phyloP scores from a whole-genome alignment of 2,797 vertebrate species.

The Acrossocheilus wenchowensis region DNA sequence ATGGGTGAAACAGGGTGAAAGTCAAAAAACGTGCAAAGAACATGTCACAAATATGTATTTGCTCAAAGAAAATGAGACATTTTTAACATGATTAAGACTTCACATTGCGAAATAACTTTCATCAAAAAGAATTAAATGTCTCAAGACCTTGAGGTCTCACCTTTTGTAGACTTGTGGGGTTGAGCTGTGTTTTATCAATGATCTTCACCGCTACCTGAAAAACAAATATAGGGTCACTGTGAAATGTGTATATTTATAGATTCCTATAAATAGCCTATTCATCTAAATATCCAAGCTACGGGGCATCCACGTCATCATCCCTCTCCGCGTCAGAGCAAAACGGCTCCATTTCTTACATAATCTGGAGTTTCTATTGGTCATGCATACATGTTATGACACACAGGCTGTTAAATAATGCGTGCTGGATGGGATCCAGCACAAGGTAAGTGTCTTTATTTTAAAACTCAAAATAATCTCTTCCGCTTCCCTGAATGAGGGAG shows the following conservation, averaged over 20 bases:
- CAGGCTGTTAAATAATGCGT: conserved; percentile 48
- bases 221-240: not conserved
- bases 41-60: not conserved
- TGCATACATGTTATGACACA: conserved; percentile 18
- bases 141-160: conserved; percentile 67
- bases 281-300: not conserved
- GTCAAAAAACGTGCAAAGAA: not conserved
- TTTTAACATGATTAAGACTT: not conserved
- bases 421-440: not conserved
- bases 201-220: conserved; percentile 92
- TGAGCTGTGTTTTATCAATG: conserved; percentile 93
- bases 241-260: not conserved
- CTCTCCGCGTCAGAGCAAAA: not conserved
- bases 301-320: not conserved
- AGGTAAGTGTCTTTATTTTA: conserved; percentile 10
- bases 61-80: not conserved
- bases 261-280: not conserved
- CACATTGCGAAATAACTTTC: not conserved
- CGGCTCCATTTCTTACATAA: not conserved
- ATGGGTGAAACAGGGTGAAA: not conserved
- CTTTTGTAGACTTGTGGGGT: conserved; percentile 93
- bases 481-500: not conserved
- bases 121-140: not conserved
- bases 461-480: conserved; percentile 8
- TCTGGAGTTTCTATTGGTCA: conserved; percentile 4